These are phyloP conservation scores for Diachasmimorpha longicaudata DNA, from an alignment of 1,140 invertebrate species.

Conservation along the genomic window DNA sequence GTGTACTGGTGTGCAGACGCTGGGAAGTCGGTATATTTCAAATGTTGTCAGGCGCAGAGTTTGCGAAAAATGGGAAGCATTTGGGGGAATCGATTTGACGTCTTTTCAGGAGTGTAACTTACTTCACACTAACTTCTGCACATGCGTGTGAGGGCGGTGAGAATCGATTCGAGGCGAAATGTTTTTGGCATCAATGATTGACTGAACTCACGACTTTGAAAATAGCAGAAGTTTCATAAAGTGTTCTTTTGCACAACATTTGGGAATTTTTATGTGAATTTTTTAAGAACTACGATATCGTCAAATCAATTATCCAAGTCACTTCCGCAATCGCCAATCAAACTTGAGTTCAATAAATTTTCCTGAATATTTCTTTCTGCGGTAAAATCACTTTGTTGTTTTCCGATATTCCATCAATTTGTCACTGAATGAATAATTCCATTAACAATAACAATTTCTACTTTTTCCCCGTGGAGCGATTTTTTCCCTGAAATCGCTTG, in stretches of 20 bases:
- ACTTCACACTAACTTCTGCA: slow-evolving; percentile 21
- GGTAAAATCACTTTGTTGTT: too few relatives aligned
- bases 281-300: too few relatives aligned
- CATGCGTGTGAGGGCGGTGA: background rate
- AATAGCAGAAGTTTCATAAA: too few relatives aligned
- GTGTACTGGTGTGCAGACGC: background rate
- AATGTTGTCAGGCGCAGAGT: slow-evolving; percentile 27
- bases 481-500: background rate
- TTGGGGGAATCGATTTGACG: slow-evolving; percentile 25
- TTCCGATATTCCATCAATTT: too few relatives aligned
- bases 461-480: background rate
- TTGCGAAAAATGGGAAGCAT: background rate
- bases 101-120: slow-evolving; percentile 16
- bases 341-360: too few relatives aligned
- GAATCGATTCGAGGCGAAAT: background rate
- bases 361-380: too few relatives aligned
- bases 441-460: too few relatives aligned
- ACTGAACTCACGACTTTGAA: background rate
- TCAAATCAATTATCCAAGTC: too few relatives aligned
- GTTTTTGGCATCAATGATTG: background rate
- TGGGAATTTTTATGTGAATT: too few relatives aligned
- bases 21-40: slow-evolving; percentile 19
- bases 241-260: too few relatives aligned
- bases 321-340: too few relatives aligned
- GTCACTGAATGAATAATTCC: background rate